These are phyloP conservation scores for Tipula lateralis DNA, from an alignment of 2,888 invertebrate genomes.

Conservation along the genomic window DNA sequence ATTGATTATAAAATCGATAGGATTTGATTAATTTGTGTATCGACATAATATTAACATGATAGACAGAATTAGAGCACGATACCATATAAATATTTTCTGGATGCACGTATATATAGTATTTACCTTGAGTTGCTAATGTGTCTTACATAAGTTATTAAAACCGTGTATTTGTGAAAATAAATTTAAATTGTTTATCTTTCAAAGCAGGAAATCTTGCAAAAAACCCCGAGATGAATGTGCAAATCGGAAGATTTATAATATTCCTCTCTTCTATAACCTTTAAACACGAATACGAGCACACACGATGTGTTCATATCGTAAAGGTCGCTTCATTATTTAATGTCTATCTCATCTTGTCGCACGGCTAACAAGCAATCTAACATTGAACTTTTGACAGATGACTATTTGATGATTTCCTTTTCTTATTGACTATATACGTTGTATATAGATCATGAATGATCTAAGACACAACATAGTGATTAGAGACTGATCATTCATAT, in stretches of 20 bases:
- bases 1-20: neutral
- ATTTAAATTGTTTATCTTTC: neutral
- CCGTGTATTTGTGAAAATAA: neutral
- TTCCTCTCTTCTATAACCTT: neutral
- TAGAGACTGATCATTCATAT: neutral
- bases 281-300: neutral
- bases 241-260: neutral
- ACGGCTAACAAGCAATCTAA: neutral
- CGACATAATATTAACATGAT: neutral
- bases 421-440: neutral
- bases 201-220: neutral
- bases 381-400: neutral
- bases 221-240: slow-evolving; percentile 12
- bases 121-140: neutral
- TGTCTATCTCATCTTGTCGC: neutral
- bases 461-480: neutral
- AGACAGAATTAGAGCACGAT: neutral
- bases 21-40: neutral
- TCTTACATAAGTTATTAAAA: neutral
- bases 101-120: neutral
- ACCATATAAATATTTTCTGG: neutral
- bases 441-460: neutral
- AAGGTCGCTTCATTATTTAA: neutral
- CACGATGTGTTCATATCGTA: too few relatives aligned
- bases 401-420: neutral